Conservation (phyloP, 2,113 vertebrate genomes). For the Tamias sibiricus region DNA sequence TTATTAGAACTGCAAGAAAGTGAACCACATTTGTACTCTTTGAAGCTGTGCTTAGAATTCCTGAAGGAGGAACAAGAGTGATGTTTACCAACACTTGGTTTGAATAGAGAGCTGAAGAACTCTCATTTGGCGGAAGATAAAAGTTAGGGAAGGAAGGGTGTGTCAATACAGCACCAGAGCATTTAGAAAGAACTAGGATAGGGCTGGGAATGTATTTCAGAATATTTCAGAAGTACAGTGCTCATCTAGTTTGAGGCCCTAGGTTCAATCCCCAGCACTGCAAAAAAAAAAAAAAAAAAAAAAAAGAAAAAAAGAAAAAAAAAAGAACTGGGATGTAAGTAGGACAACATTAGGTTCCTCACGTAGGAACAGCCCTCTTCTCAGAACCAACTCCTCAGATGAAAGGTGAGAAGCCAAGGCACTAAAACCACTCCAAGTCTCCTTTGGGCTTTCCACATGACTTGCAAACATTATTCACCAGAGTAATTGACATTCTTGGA, state of each 20-base stretch:
- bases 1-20: slow-evolving; percentile 88
- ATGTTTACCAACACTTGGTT: neutral
- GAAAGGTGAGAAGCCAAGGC: neutral
- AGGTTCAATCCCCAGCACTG: neutral
- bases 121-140: neutral
- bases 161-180: neutral
- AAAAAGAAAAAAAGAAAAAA: too few species aligned
- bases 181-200: neutral
- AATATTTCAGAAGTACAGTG: neutral
- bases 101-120: neutral
- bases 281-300: too few species aligned
- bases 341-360: neutral
- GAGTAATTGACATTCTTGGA: slow-evolving; percentile 91
- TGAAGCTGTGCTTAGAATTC: slow-evolving; percentile 60
- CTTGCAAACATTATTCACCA: slow-evolving; percentile 83
- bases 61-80: neutral
- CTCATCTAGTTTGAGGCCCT: neutral
- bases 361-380: neutral
- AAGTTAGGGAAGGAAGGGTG: neutral
- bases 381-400: neutral
- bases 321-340: too few species aligned
- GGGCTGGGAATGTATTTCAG: neutral
- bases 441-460: slow-evolving; percentile 70
- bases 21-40: slow-evolving; percentile 86
- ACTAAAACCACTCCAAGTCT: neutral